Conservation (phyloP, 1,140 invertebrate genomes). For the Drosophila nigrodunni region DNA sequence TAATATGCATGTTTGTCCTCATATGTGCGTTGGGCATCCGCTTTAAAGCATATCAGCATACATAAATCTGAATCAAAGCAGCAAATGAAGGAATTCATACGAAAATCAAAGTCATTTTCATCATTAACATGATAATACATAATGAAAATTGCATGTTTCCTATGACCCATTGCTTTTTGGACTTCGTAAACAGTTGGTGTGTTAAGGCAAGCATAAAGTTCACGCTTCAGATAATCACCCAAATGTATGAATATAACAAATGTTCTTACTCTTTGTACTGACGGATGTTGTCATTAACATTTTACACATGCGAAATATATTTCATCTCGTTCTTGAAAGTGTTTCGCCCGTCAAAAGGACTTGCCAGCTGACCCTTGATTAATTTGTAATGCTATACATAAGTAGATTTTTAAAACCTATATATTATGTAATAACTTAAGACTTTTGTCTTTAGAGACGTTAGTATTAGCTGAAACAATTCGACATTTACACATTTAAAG, state of each 20-base stretch:
- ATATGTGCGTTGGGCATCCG: constrained; percentile 39
- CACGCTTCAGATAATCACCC: constrained; percentile 40
- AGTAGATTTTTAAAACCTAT: too few species aligned
- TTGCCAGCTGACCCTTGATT: background rate
- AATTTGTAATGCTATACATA: background rate
- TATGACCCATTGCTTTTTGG: constrained; percentile 17
- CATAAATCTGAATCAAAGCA: constrained; percentile 69
- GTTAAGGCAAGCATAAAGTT: constrained; percentile 63
- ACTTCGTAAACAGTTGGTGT: constrained; percentile 12
- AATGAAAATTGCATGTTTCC: constrained; percentile 25
- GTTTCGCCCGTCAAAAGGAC: background rate
- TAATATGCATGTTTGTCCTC: constrained; percentile 18
- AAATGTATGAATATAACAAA: constrained; percentile 50
- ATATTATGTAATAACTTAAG: too few species aligned
- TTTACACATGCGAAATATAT: background rate
- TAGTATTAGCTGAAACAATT: background rate
- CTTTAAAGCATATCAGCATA: constrained; percentile 67
- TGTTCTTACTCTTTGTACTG: background rate
- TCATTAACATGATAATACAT: constrained; percentile 27
- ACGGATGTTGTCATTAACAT: background rate
- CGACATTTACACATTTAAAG: background rate
- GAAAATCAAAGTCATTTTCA: constrained; percentile 67
- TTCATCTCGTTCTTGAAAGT: background rate
- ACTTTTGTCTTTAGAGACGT: too few species aligned
- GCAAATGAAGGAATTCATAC: constrained; percentile 67